These are phyloP conservation scores for Gymnobelideus leadbeateri DNA, from an alignment of 2,113 vertebrate genomes.

Conservation along the genomic window DNA sequence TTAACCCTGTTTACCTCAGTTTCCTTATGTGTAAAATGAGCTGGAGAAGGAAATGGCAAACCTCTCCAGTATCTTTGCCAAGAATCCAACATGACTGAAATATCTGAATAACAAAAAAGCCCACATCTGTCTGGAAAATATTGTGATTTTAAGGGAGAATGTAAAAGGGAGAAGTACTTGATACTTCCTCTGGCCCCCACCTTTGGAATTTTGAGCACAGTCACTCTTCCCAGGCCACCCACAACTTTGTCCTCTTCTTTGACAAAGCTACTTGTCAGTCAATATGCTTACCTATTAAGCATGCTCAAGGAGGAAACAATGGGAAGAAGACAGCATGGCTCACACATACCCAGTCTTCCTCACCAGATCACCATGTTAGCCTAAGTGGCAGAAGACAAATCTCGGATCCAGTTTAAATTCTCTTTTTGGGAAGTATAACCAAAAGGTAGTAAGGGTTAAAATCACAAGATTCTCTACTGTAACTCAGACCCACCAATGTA, in stretches of 20 bases:
- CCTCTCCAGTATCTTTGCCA: neutral
- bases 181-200: neutral
- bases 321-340: neutral
- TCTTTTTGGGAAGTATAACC: neutral
- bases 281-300: neutral
- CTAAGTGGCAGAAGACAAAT: neutral
- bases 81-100: neutral
- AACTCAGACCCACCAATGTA: neutral
- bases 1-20: neutral
- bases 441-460: neutral
- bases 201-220: neutral
- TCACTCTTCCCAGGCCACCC: neutral
- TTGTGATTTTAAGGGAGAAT: neutral
- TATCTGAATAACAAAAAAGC: neutral
- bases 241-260: neutral
- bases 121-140: neutral
- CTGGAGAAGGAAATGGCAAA: neutral
- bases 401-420: neutral
- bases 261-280: neutral
- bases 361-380: neutral
- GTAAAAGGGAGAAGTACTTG: neutral
- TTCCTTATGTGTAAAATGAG: neutral
- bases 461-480: neutral
- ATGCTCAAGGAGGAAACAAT: neutral
- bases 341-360: neutral